Evolutionary conservation across 35 echinoderm and acorn worm species (phyloP).

Genomic region (Patiria miniata): DNA sequence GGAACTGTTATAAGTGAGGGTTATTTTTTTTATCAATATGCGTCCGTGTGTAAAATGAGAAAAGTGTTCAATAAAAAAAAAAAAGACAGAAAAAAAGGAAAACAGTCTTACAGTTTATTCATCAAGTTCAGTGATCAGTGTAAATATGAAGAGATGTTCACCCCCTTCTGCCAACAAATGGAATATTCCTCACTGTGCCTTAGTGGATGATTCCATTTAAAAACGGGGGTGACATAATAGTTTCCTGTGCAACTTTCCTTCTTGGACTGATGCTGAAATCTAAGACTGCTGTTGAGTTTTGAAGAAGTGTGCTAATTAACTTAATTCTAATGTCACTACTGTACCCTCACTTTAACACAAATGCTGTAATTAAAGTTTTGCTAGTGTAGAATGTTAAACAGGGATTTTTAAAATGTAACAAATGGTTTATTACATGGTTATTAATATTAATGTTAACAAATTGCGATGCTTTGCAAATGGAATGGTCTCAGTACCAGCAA

Average conservation of each 20-base stretch:
- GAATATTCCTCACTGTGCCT: neutral
- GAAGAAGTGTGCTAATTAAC: neutral
- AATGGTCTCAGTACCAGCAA: too few relatives aligned
- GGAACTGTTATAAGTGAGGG: slow-evolving; percentile 21
- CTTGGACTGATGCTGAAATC: too few relatives aligned
- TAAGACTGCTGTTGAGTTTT: too few relatives aligned
- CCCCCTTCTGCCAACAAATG: neutral
- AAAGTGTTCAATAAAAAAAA: slow-evolving; percentile 17
- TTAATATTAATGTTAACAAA: neutral
- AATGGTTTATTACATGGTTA: neutral
- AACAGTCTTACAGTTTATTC: neutral
- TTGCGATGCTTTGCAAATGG: slow-evolving; percentile 3
- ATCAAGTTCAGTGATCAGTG: neutral
- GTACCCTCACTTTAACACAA: slow-evolving; percentile 1
- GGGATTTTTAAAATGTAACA: neutral
- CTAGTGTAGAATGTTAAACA: neutral
- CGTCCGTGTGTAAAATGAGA: slow-evolving; percentile 12
- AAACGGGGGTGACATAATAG: neutral
- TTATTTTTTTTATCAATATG: slow-evolving; percentile 2
- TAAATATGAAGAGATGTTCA: neutral
- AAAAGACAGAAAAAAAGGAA: neutral
- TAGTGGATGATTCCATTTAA: neutral
- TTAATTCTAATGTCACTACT: neutral
- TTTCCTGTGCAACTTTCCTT: too few relatives aligned
- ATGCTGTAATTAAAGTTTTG: slow-evolving; percentile 2